Conservation (phyloP, 2,888 invertebrate species). For the Rhamnusium bicolor region DNA sequence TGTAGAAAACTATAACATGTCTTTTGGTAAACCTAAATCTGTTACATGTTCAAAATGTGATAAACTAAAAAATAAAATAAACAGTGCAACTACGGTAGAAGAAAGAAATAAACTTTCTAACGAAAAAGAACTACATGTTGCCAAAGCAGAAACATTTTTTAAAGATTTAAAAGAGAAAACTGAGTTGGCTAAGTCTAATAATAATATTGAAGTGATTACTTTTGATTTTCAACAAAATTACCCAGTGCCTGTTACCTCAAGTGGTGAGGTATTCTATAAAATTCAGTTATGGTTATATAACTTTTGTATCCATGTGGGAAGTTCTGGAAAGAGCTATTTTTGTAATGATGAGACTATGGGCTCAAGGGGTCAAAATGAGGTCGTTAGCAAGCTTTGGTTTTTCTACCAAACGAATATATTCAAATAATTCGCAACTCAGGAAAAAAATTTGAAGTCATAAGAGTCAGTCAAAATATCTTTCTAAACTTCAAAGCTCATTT, state of each 20-base stretch:
- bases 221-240: constrained; percentile 51
- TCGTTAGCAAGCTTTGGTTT: constrained; percentile 38
- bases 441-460: constrained; percentile 23
- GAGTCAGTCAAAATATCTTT: constrained; percentile 27
- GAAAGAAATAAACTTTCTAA: no score
- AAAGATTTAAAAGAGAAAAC: constrained; percentile 39
- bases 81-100: no score
- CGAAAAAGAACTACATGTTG: no score
- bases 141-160: no score
- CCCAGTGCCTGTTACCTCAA: constrained; percentile 36
- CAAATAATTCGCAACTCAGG: constrained; percentile 11
- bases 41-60: no score
- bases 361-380: constrained; percentile 44
- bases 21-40: no score
- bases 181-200: constrained; percentile 33
- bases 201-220: constrained; percentile 35
- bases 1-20: no score
- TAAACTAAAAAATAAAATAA: no score
- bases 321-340: constrained; percentile 42
- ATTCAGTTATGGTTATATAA: constrained; percentile 50
- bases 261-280: constrained; percentile 46
- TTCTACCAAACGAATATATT: constrained; percentile 12
- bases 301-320: constrained; percentile 50
- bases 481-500: constrained; percentile 19
- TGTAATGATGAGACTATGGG: constrained; percentile 42